Percentiles rank a stretch among this genome's conserved stretches.
These are phyloP conservation scores for Orientallactaga bullata DNA, from an alignment of 2,113 vertebrate species.

Conservation along the genomic window DNA sequence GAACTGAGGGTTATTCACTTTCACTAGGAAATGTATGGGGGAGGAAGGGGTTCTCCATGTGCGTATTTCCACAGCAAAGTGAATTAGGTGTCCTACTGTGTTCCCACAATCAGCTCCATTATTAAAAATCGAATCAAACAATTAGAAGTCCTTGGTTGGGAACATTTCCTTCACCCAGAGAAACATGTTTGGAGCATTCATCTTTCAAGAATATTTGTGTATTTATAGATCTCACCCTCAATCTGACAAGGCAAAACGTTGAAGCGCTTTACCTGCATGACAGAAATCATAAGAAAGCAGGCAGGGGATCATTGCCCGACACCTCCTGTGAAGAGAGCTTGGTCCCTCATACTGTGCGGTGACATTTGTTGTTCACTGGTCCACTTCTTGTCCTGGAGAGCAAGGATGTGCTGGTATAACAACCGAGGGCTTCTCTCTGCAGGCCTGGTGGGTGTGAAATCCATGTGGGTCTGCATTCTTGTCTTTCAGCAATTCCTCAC, in stretches of 20 bases:
- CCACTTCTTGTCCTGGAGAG: neutral
- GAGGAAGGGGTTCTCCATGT: neutral
- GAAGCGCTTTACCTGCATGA: too few relatives aligned
- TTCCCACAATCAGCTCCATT: neutral
- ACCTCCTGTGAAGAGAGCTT: neutral
- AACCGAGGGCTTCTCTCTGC: too few relatives aligned
- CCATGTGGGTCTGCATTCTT: neutral
- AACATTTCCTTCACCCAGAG: neutral
- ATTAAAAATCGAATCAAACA: constrained; percentile 32
- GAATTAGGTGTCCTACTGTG: neutral
- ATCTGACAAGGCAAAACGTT: neutral
- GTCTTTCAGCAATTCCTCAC: neutral
- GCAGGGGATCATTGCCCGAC: too few relatives aligned
- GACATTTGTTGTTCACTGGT: neutral
- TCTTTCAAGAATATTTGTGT: neutral
- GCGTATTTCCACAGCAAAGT: neutral
- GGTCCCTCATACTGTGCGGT: too few relatives aligned
- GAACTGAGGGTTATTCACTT: too few relatives aligned
- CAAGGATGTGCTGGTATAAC: rapidly evolving
- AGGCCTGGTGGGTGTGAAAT: neutral
- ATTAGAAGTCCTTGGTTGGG: neutral
- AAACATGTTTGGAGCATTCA: neutral
- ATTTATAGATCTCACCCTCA: too few relatives aligned
- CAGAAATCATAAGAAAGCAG: too few relatives aligned
- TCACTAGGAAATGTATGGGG: neutral